Evolutionary conservation across 2,797 vertebrate species (phyloP), one percentile per base, ranked within the genome.

Genomic region (Erithacus rubecula): DNA sequence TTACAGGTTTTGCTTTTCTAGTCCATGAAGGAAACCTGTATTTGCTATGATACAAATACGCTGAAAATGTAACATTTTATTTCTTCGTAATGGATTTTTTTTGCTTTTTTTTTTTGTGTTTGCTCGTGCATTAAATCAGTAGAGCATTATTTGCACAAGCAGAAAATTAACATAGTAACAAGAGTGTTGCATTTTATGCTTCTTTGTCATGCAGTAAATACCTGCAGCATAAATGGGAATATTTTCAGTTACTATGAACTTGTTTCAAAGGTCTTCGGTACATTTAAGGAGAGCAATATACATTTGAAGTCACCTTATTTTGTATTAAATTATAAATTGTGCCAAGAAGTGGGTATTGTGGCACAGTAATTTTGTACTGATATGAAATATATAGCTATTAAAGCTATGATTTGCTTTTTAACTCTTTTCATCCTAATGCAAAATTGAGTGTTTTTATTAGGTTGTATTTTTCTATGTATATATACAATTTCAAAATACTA

Each of bases 301-400:
- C 43, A 49, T 82, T 89, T 82, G 58, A 91, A 89, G 75, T 68
- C 71, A 91, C 75, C 80, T 94, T 95, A 90, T 94, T 93, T 93
- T 92, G 26, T 94, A 65, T 80, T 90, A 96, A 96, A 90, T 93
- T 79, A 91, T 87, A 77, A 93, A 82, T 59, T 44, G 72, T 51
- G 21, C 11, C n/a, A 75, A 65, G 30, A 60, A 23, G 27, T 64
- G 59, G 85, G 29, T 89, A 34, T 90, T 91, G 53, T 59, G 76
- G 56, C 76, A 58, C 63, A 89, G 27, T 80, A 94, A 76, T 83
- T 93, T 87, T 90, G 74, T 93, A 91, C 67, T 87, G 85, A 62
- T 60, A 78, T 52, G 52, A 79, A 74, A 84, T 86, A 68, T 37
- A 63, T 67, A 92, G 94, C 96, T 93, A 30, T 72, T 82, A 62